phyloP scores from a whole-genome alignment of 2,113 vertebrate genomes.

The Python bivittatus region DNA sequence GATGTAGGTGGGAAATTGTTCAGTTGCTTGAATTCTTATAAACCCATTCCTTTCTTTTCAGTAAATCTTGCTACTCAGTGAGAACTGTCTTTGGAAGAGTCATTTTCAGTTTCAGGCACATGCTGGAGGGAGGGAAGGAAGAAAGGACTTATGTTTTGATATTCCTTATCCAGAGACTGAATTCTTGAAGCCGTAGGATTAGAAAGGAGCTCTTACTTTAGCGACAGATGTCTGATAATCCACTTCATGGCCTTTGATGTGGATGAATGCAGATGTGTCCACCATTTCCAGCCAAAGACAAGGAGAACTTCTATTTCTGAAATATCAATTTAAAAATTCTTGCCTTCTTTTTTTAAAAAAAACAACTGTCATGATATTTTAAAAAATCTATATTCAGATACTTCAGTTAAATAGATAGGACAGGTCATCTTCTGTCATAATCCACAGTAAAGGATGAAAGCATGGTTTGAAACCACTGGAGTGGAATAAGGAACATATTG shows the following conservation, averaged over 20 bases:
- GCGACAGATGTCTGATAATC: not conserved
- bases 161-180: not conserved
- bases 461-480: too few species aligned
- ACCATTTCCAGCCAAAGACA: not conserved
- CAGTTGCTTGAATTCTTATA: too few species aligned
- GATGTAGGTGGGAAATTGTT: not conserved
- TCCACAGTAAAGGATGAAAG: too few species aligned
- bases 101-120: not conserved
- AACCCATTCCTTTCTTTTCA: too few species aligned
- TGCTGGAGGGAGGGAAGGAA: not conserved
- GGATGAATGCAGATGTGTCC: not conserved
- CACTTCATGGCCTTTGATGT: not conserved
- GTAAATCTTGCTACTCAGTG: too few species aligned
- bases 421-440: too few species aligned
- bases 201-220: not conserved
- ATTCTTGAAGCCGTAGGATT: not conserved
- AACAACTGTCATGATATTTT: not conserved
- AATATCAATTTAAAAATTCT: not conserved
- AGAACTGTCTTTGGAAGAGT: not conserved
- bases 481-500: too few species aligned
- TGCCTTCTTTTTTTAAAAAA: not conserved
- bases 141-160: constrained; percentile 13
- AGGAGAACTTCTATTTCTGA: not conserved
- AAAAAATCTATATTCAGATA: not conserved
- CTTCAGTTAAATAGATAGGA: too few species aligned